phyloP scores from a whole-genome alignment of 2,797 vertebrate genomes.

The Sparidentex hasta region DNA sequence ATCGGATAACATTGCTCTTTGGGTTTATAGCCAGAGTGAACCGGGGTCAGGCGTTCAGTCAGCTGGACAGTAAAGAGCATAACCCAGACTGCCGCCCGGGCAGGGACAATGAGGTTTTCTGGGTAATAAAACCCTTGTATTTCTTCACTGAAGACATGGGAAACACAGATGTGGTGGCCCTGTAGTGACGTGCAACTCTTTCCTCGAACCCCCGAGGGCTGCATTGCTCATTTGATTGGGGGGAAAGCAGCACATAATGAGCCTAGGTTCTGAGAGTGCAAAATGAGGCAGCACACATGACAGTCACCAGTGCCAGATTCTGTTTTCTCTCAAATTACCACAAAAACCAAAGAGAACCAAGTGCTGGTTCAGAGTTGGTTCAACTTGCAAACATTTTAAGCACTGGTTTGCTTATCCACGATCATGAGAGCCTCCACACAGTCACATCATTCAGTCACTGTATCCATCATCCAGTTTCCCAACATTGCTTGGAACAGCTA shows the following conservation, averaged over 20 bases:
- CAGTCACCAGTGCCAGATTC: not conserved
- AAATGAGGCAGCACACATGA: not conserved
- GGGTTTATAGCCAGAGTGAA: constrained; percentile 27
- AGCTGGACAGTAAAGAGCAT: constrained; percentile 27
- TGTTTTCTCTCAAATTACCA: not conserved
- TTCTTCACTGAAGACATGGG: constrained; percentile 9
- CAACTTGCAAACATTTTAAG: too few relatives aligned
- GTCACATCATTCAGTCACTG: too few relatives aligned
- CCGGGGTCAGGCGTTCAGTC: constrained; percentile 32
- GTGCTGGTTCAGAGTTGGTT: too few relatives aligned
- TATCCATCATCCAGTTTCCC: too few relatives aligned
- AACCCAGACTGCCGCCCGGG: not conserved
- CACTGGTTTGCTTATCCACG: too few relatives aligned
- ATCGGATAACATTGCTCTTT: constrained; percentile 28
- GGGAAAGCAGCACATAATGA: not conserved
- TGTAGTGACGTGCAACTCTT: constrained; percentile 13
- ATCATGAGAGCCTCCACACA: too few relatives aligned
- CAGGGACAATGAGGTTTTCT: constrained; percentile 14
- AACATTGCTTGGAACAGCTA: too few relatives aligned
- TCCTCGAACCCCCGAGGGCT: constrained; percentile 22
- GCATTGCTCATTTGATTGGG: constrained; percentile 15
- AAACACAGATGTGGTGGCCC: not conserved
- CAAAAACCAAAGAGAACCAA: too few relatives aligned
- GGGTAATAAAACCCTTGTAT: constrained; percentile 14
- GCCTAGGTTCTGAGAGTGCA: constrained; percentile 9